Evolutionary conservation across 2,888 invertebrate species (phyloP).

Genomic region (Dryomyza anilis): DNA sequence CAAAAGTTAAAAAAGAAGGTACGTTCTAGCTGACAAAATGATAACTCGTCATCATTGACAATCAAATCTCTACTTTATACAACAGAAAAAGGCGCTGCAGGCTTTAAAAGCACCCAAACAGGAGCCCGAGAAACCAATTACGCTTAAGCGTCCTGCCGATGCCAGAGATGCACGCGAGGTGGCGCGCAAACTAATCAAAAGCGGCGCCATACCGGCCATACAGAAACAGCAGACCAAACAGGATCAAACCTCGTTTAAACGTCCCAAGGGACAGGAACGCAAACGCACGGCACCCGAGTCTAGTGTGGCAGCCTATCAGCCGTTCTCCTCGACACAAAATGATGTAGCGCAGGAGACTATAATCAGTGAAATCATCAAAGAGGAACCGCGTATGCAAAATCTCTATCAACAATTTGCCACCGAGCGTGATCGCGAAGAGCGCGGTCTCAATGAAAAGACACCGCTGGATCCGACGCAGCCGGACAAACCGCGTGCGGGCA

Average conservation of each 20-base stretch:
- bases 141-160: constrained; percentile 84
- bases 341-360: constrained; percentile 75
- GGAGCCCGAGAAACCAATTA: constrained; percentile 83
- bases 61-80: constrained; percentile 29
- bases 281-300: constrained; percentile 69
- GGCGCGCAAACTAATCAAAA: constrained; percentile 91
- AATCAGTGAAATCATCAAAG: constrained; percentile 71
- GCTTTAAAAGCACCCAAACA: constrained; percentile 85
- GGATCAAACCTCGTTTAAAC: constrained; percentile 88
- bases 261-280: constrained; percentile 83
- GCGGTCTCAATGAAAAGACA: constrained; percentile 64
- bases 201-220: constrained; percentile 87
- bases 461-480: constrained; percentile 51
- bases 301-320: constrained; percentile 85
- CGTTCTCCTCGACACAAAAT: constrained; percentile 84
- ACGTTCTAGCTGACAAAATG: neutral
- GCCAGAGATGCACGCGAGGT: constrained; percentile 93
- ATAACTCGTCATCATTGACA: neutral
- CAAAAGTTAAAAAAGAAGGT: constrained; percentile 89
- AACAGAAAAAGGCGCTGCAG: constrained; percentile 83
- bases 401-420: constrained; percentile 80
- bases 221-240: constrained; percentile 83
- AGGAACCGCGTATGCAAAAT: constrained; percentile 65
- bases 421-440: constrained; percentile 69
- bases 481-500: constrained; percentile 75